A percentile compares a stretch with the other conserved stretches of the same genome.
These are phyloP conservation scores for Deilephila elpenor DNA, from an alignment of 2,888 invertebrate genomes.

Conservation along the genomic window DNA sequence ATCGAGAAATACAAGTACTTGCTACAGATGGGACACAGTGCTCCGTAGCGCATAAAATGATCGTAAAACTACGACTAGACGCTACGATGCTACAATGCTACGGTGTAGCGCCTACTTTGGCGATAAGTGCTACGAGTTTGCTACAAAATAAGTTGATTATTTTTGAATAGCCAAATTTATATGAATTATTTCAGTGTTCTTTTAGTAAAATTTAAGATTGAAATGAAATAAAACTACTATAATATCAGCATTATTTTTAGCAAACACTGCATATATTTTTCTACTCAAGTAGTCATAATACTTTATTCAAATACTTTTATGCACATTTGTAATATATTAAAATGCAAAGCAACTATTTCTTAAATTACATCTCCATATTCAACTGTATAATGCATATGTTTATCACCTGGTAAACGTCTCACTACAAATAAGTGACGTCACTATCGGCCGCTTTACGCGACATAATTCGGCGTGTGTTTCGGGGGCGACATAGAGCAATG, in stretches of 20 bases:
- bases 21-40: not conserved
- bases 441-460: not conserved
- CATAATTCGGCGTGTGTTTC: not conserved
- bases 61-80: not conserved
- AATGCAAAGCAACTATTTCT: not conserved
- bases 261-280: too few species aligned
- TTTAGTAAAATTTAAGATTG: too few species aligned
- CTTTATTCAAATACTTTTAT: not conserved
- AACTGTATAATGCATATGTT: not conserved
- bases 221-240: too few species aligned
- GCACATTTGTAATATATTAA: not conserved
- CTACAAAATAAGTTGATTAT: not conserved
- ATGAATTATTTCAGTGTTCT: too few species aligned
- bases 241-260: too few species aligned
- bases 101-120: constrained; percentile 1
- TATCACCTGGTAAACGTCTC: not conserved
- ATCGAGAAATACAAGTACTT: not conserved
- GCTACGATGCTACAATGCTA: constrained; percentile 6
- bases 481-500: not conserved
- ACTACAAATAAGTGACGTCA: constrained; percentile 1
- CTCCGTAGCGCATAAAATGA: not conserved
- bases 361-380: not conserved
- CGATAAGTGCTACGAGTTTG: not conserved
- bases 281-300: too few species aligned
- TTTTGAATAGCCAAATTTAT: too few species aligned